Base-by-base conservation (phyloP, 2,113 vertebrate species). In the Leptosomus discolor region DNA sequence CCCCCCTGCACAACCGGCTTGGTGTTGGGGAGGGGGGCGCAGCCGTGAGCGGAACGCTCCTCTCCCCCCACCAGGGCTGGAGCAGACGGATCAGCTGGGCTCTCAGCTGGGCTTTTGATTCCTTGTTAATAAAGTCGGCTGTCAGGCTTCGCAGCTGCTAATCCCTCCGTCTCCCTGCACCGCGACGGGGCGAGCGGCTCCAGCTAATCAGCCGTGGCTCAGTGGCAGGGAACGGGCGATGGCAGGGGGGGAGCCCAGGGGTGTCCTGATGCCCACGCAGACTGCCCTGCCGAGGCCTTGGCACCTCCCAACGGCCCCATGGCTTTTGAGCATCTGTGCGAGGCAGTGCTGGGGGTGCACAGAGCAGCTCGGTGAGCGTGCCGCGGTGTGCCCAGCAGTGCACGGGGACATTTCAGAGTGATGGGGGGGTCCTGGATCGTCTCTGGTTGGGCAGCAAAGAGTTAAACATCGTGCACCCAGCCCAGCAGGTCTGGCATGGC, bases 41-140 rank as follows among this genome's bases (percentile, higher is more conserved):
- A 50, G 76, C 60, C 8, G 0, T 48, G 39, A 85, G 84, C 0
- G 0, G 27, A 20, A 48, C 75, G 74, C 48, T 65, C 70, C 48
- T 69, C 39, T 60, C 18, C 39, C 48, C 26, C 37, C 4, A 10
- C 75, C 2, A 3, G 29, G 60, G 74, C 88, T 71, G 88, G 90
- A 93, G 88, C 94, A 90, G 92, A 65, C 32, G 12, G 85, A 90
- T 96, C 95, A 95, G 89, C 94, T 80, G 95, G 91, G 85, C 80
- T 94, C 92, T 97, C 92, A 92, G 94, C 82, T 96, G 96, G 95
- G 97, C 92, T 96, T 93, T 97, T 88, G 88, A 90, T 92, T 93
- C 95, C 4, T 9, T 83, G 95, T 93, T 96, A 95, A 96, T 93
- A 67, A 96, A 95, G 94, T 93, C 88, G 54, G 78, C 88, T 92